Evolutionary conservation across 2,113 vertebrate species (phyloP).

Genomic region (Pholis gunnellus): DNA sequence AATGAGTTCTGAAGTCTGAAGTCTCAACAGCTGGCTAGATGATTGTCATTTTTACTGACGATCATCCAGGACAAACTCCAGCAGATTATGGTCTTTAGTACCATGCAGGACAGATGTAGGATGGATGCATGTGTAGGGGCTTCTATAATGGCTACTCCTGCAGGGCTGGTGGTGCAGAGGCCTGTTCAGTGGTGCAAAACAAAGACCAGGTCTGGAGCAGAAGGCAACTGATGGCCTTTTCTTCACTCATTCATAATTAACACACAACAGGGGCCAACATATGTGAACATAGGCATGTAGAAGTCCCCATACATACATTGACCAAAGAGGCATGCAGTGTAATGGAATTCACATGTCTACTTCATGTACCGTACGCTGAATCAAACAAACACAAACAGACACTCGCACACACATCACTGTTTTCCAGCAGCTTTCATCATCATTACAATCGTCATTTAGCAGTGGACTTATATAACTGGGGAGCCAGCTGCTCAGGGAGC

Average conservation of each 20-base stretch:
- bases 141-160: slow-evolving; percentile 31
- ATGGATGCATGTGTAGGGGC: slow-evolving; percentile 9
- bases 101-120: slow-evolving; percentile 34
- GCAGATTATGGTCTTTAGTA: slow-evolving; percentile 1
- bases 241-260: slow-evolving; percentile 53
- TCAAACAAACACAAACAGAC: not conserved
- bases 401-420: not conserved
- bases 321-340: not conserved
- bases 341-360: slow-evolving; percentile 23
- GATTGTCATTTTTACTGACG: not conserved
- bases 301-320: not conserved
- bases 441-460: slow-evolving; percentile 60
- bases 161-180: slow-evolving; percentile 20
- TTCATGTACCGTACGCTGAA: slow-evolving; percentile 5
- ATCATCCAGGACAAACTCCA: slow-evolving; percentile 3
- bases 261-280: slow-evolving; percentile 26
- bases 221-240: slow-evolving; percentile 43
- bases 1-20: not conserved
- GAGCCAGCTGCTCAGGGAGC: slow-evolving; percentile 51
- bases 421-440: slow-evolving; percentile 45
- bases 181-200: slow-evolving; percentile 34
- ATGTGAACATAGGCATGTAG: slow-evolving; percentile 36
- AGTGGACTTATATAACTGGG: slow-evolving; percentile 52
- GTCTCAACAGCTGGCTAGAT: slow-evolving; percentile 19
- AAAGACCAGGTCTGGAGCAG: slow-evolving; percentile 39